A percentile compares a stretch with the other conserved stretches of the same genome.
Conservation (phyloP, 1,140 invertebrate species). For the Apocrypta bakeri region DNA sequence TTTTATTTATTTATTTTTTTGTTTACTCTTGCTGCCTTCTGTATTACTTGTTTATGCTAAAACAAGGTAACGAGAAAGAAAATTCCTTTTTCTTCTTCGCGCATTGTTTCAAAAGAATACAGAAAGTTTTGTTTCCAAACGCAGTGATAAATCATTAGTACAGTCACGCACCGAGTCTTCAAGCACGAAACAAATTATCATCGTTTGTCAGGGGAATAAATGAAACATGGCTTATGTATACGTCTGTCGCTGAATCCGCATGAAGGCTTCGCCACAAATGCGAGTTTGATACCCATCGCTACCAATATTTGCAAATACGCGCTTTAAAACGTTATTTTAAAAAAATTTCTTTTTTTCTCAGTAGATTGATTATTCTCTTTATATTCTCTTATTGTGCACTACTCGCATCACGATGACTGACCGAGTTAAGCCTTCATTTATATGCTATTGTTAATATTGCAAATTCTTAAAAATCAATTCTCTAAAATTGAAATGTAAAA, state of each 20-base stretch:
- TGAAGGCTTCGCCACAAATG: slow-evolving; percentile 22
- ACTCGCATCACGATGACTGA: no score
- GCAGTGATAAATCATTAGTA: slow-evolving; percentile 29
- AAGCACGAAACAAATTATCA: slow-evolving; percentile 39
- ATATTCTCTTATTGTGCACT: background rate
- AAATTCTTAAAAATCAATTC: no score
- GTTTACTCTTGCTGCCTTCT: background rate
- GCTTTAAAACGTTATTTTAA: background rate
- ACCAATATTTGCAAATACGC: background rate
- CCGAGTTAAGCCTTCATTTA: no score
- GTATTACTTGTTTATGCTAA: background rate
- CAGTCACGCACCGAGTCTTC: slow-evolving; percentile 33
- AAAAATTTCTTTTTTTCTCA: background rate
- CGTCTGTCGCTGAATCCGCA: slow-evolving; percentile 23
- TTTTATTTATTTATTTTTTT: no score
- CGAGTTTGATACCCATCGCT: background rate
- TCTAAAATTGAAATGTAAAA: no score
- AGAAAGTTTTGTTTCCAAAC: background rate
- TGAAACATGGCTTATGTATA: background rate
- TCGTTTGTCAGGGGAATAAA: slow-evolving; percentile 1
- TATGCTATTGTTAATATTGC: no score
- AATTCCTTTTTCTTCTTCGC: background rate
- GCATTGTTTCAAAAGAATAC: slow-evolving; percentile 51
- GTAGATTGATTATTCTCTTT: background rate
- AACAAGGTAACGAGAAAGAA: background rate